Evolutionary conservation across 2,797 vertebrate species (phyloP).

Genomic region (Anguilla anguilla): DNA sequence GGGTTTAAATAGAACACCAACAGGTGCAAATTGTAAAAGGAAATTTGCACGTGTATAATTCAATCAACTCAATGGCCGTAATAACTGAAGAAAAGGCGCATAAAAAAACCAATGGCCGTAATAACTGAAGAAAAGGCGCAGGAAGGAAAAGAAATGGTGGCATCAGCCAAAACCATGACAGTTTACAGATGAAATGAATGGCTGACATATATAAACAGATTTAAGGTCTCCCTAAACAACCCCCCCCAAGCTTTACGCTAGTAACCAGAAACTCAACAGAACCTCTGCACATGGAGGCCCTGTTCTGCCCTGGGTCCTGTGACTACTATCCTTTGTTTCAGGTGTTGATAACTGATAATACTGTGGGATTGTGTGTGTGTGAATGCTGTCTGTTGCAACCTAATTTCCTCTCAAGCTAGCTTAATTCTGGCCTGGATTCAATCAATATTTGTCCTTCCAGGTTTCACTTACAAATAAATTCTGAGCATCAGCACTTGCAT

Average conservation of each 20-base stretch:
- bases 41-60: no score
- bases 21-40: no score
- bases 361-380: neutral
- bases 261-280: neutral
- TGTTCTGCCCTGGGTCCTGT: neutral
- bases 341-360: neutral
- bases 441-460: constrained; percentile 1
- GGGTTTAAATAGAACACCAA: no score
- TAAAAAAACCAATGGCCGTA: no score
- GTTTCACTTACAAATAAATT: constrained; percentile 1
- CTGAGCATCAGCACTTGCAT: neutral
- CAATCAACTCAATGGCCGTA: no score
- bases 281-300: neutral
- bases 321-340: neutral
- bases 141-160: no score
- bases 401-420: neutral
- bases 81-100: no score
- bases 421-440: neutral
- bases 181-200: no score
- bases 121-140: no score
- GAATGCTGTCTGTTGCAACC: neutral
- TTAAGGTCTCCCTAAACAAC: neutral
- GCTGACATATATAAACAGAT: neutral
- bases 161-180: no score
- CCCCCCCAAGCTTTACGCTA: neutral